A percentile compares a stretch with the other conserved stretches of the same genome.
Evolutionary conservation across 2,113 vertebrate species (phyloP).

Genomic region (Bujurquina vittata): DNA sequence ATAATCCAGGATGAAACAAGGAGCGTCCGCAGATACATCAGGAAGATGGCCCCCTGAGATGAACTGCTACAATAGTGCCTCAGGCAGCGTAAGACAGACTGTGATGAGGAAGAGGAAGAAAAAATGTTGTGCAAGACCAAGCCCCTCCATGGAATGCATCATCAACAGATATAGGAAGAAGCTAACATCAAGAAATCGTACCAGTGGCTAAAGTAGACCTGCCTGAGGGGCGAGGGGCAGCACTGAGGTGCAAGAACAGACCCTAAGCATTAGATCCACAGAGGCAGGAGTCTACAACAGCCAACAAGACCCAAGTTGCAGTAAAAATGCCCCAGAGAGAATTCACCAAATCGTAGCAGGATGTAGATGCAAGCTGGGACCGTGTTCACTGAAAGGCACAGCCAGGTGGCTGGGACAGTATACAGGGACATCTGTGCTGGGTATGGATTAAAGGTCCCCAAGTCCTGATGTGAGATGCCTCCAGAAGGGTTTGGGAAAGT

Average conservation of each 20-base stretch:
- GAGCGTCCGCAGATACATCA: not conserved
- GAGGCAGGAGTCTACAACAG: not conserved
- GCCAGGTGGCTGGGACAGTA: too few relatives aligned
- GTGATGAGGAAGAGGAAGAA: not conserved
- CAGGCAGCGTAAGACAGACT: not conserved
- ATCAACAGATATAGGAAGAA: not conserved
- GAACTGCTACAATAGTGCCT: not conserved
- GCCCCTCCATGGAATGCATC: not conserved
- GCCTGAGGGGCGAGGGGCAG: fast-evolving
- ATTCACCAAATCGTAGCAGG: not conserved
- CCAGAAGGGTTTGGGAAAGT: not conserved
- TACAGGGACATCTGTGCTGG: too few relatives aligned
- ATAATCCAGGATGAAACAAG: not conserved
- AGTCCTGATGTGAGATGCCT: not conserved
- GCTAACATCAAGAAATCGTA: not conserved
- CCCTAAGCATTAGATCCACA: not conserved
- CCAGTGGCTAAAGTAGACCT: not conserved
- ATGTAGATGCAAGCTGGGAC: not conserved
- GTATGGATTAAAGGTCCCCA: not conserved
- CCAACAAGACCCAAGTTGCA: not conserved
- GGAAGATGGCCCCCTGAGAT: not conserved
- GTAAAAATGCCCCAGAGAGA: not conserved
- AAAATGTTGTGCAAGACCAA: not conserved
- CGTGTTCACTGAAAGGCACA: not conserved
- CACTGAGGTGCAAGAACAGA: not conserved